A percentile compares a stretch with the other conserved stretches of the same genome.
These are phyloP conservation scores for Tangara arthus DNA, from an alignment of 2,797 vertebrate species.

Conservation along the genomic window DNA sequence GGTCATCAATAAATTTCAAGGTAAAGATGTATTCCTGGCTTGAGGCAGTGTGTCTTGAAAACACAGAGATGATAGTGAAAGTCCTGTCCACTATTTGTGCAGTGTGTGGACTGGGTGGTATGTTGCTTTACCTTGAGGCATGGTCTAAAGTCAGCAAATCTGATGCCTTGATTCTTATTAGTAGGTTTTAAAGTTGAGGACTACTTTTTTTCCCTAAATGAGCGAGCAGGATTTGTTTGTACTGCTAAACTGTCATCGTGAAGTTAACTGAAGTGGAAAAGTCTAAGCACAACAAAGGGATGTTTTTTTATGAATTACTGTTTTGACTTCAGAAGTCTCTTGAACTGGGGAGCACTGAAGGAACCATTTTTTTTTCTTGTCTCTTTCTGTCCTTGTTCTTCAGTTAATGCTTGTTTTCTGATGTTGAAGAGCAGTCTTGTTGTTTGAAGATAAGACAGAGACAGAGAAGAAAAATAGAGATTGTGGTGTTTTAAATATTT, in stretches of 20 bases:
- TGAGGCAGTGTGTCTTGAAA: neutral
- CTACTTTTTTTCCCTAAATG: neutral
- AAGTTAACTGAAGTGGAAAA: neutral
- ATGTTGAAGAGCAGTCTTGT: neutral
- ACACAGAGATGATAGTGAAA: neutral
- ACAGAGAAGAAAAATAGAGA: neutral
- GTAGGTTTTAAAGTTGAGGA: neutral
- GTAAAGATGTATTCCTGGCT: neutral
- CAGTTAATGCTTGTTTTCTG: neutral
- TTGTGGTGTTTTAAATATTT: neutral
- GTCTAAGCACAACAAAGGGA: neutral
- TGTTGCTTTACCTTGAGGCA: neutral
- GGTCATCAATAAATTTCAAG: neutral
- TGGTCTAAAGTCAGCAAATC: neutral
- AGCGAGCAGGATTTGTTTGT: neutral
- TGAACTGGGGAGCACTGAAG: neutral
- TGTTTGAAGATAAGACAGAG: neutral
- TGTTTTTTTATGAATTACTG: neutral
- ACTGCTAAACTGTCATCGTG: neutral
- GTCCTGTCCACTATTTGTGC: neutral
- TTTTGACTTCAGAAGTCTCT: neutral
- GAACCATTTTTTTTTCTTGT: neutral
- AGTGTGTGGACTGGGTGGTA: neutral
- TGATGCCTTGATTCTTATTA: neutral
- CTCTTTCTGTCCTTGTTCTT: neutral